Percentiles rank a stretch among this genome's conserved stretches.
phyloP scores from a whole-genome alignment of 2,797 vertebrate species.

The Premnoplex brunnescens region DNA sequence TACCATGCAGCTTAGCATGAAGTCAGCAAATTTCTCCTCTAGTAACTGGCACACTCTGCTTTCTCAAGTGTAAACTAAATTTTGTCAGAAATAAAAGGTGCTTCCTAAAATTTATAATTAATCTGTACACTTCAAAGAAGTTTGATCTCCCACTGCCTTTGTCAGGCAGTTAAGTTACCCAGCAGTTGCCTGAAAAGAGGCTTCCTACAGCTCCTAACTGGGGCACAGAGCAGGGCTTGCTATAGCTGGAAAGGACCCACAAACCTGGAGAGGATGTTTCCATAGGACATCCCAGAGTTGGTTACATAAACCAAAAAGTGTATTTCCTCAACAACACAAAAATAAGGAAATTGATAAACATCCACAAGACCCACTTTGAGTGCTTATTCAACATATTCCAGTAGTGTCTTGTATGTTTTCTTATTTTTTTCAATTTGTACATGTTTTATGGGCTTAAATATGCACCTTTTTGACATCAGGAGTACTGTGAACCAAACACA shows the following conservation, averaged over 20 bases:
- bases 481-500: not conserved
- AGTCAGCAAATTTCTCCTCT: not conserved
- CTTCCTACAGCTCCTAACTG: not conserved
- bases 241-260: not conserved
- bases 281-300: not conserved
- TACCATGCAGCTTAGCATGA: not conserved
- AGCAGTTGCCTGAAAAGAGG: not conserved
- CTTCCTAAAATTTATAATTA: not conserved
- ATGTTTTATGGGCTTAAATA: not conserved
- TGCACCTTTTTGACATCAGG: not conserved
- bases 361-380: not conserved
- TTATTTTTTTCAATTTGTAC: not conserved
- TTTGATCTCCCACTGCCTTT: not conserved
- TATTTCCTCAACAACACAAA: not conserved
- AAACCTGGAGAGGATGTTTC: not conserved
- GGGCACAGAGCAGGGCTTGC: not conserved
- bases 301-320: accelerated
- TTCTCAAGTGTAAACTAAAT: not conserved
- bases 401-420: not conserved
- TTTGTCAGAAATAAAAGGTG: not conserved
- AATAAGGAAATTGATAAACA: not conserved
- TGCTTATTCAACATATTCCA: not conserved
- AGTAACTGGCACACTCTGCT: not conserved
- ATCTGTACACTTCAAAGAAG: not conserved
- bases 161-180: not conserved